Percentiles rank a stretch among this genome's conserved stretches.
These are phyloP conservation scores for Tetraneura akinire DNA, from an alignment of 1,140 invertebrate species.

Conservation along the genomic window DNA sequence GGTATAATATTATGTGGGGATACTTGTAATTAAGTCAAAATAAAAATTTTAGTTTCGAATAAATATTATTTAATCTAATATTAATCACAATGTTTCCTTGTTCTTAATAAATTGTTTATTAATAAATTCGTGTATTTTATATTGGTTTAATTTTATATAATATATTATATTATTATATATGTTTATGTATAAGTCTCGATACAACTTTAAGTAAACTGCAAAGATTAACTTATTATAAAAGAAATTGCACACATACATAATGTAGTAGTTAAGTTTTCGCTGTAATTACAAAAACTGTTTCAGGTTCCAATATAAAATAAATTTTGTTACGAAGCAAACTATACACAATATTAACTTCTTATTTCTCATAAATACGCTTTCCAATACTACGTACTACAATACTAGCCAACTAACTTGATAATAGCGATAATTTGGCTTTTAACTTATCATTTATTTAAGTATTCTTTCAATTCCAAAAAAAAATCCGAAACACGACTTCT, in stretches of 20 bases:
- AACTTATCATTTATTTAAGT: neutral
- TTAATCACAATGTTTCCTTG: too few relatives aligned
- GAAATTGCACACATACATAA: neutral
- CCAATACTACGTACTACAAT: neutral
- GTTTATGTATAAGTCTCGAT: neutral
- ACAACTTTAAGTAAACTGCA: neutral
- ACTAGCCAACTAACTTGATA: slow-evolving; percentile 8
- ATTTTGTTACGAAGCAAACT: neutral
- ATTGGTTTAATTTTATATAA: too few relatives aligned
- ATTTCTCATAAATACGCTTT: neutral
- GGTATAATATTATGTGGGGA: too few relatives aligned
- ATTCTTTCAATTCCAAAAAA: neutral
- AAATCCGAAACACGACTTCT: neutral
- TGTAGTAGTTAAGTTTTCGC: neutral
- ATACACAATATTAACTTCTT: neutral
- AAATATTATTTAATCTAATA: too few relatives aligned
- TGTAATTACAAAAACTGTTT: neutral
- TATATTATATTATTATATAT: too few relatives aligned
- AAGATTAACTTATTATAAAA: neutral
- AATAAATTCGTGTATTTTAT: too few relatives aligned
- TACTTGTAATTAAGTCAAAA: too few relatives aligned
- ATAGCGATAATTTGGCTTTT: neutral
- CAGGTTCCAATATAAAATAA: neutral
- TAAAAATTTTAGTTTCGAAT: too few relatives aligned
- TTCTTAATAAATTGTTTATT: too few relatives aligned